Evolutionary conservation across 2,888 invertebrate genomes (phyloP), one percentile per base, ranked within the genome.

Genomic region (Orgyia antiqua): DNA sequence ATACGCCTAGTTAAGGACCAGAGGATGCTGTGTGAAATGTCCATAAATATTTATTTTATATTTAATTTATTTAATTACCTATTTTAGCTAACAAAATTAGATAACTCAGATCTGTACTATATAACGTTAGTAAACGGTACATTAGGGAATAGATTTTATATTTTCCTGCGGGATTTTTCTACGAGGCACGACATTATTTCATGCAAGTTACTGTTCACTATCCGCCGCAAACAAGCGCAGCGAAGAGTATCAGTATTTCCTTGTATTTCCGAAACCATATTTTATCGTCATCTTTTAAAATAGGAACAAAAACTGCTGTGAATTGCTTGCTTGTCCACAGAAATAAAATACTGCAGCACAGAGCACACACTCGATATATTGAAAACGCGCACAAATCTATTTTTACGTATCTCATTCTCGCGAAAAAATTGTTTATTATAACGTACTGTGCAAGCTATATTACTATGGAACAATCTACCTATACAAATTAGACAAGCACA

Each of bases 391-490:
- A 29, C 29, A 26, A 29, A 37, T 51, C 57, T 69, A 66, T 67
- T 64, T 63, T 56, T 56, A 47, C 3, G 24, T 33, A 41, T 38
- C 33, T 31, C 44, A 41, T 43, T 39, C 27, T 61, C 36, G 29
- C 40, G 41, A 24, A 62, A 67, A 68, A 60, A 54, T 58, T 46
- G 53, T 72, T 69, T 72, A 72, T 65, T 63, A 64, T 64, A 54
- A 58, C 58, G 50, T 51, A n/a, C n/a, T n/a, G n/a, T n/a, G n/a
- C n/a, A n/a, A n/a, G n/a, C n/a, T n/a, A n/a, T n/a, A n/a, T n/a
- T n/a, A n/a, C n/a, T n/a, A n/a, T n/a, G n/a, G n/a, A n/a, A n/a
- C n/a, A n/a, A n/a, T n/a, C n/a, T n/a, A n/a, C n/a, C n/a, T n/a
- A n/a, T n/a, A n/a, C n/a, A n/a, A n/a, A n/a, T n/a, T n/a, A n/a